phyloP scores from a whole-genome alignment of 2,113 vertebrate genomes.

The Trogon surrucura region DNA sequence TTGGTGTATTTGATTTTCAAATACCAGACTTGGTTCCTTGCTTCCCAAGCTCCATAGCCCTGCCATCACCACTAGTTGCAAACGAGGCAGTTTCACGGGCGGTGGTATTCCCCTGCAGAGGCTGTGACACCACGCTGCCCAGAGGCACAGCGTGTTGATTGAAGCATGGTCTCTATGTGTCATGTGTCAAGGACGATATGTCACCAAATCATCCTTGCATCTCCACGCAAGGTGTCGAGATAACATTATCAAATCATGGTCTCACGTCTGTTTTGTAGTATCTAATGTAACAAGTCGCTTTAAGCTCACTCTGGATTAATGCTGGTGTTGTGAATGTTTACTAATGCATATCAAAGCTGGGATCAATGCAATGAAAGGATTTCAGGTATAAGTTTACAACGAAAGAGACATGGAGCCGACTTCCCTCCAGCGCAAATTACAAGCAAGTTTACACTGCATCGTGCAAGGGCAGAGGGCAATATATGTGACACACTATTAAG shows the following conservation, averaged over 20 bases:
- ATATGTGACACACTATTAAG: background rate
- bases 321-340: background rate
- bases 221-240: background rate
- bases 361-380: background rate
- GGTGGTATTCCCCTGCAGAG: background rate
- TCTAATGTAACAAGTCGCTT: background rate
- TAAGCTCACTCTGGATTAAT: background rate
- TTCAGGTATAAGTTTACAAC: background rate
- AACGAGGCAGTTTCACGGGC: background rate
- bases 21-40: background rate
- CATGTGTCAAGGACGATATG: slow-evolving; percentile 74
- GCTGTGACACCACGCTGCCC: slow-evolving; percentile 10
- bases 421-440: background rate
- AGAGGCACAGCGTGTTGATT: slow-evolving; percentile 41
- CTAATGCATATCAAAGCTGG: background rate
- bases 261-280: background rate
- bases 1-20: background rate
- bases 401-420: background rate
- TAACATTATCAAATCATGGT: slow-evolving; percentile 23
- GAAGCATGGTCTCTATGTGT: slow-evolving; percentile 66
- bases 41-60: background rate
- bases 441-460: background rate
- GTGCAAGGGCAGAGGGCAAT: background rate
- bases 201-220: slow-evolving; percentile 71
- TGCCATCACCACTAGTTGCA: slow-evolving; percentile 28